phyloP scores from a whole-genome alignment of 2,113 vertebrate species.

The Ovis canadensis region DNA sequence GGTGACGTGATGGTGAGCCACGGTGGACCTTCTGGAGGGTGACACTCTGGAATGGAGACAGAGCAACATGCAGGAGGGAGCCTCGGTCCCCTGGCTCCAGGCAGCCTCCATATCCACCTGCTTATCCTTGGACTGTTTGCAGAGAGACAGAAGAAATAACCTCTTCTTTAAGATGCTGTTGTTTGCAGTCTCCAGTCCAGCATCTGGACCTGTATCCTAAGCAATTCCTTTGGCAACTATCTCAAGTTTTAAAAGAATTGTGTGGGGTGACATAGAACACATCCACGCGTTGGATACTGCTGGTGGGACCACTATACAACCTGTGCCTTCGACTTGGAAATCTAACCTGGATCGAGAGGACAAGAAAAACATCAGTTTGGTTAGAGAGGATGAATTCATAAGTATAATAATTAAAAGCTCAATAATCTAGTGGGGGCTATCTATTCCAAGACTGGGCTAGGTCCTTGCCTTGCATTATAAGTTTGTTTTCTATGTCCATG shows the following conservation, averaged over 20 bases:
- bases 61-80: neutral
- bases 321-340: neutral
- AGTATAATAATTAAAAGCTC: neutral
- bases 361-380: neutral
- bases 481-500: neutral
- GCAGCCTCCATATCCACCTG: neutral
- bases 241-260: neutral
- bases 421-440: neutral
- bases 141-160: neutral
- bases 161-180: neutral
- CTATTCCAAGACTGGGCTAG: neutral
- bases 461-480: neutral
- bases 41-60: neutral
- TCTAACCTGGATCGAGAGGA: neutral
- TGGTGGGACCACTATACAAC: too few species aligned
- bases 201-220: neutral
- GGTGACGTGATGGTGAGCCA: fast-evolving
- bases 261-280: neutral
- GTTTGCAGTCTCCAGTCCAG: neutral
- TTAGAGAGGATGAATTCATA: neutral
- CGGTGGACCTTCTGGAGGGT: neutral
- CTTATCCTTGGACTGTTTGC: too few species aligned
- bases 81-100: neutral
- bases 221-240: neutral
- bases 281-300: neutral